phyloP scores from a whole-genome alignment of 2,113 vertebrate genomes.

The Silurus meridionalis region DNA sequence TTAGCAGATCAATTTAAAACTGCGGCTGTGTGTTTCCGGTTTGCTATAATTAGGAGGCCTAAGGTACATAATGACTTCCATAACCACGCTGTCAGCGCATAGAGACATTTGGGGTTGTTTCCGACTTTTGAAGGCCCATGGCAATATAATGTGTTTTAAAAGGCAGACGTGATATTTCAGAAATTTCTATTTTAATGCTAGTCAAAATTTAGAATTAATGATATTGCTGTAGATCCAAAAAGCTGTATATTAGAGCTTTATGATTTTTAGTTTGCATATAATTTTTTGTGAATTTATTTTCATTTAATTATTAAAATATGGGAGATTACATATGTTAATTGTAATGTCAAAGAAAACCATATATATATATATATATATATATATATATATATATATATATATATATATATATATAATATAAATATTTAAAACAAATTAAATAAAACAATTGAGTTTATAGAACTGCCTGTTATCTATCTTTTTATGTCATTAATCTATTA shows the following conservation, averaged over 20 bases:
- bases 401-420: no score
- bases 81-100: neutral
- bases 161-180: neutral
- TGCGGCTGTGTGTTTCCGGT: neutral
- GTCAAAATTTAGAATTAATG: neutral
- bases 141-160: neutral
- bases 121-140: neutral
- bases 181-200: neutral
- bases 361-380: no score
- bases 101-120: neutral
- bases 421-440: no score
- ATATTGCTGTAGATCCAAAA: neutral
- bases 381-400: no score
- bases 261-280: neutral
- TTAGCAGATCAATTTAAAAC: neutral
- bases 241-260: neutral
- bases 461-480: neutral
- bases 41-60: neutral
- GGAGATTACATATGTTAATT: neutral
- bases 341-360: no score
- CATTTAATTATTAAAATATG: neutral
- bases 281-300: neutral
- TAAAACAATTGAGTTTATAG: no score
- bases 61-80: neutral
- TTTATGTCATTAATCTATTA: neutral